Percentiles rank a stretch among this genome's conserved stretches.
Evolutionary conservation across 2,797 vertebrate genomes (phyloP).

Genomic region (Anguilla anguilla): DNA sequence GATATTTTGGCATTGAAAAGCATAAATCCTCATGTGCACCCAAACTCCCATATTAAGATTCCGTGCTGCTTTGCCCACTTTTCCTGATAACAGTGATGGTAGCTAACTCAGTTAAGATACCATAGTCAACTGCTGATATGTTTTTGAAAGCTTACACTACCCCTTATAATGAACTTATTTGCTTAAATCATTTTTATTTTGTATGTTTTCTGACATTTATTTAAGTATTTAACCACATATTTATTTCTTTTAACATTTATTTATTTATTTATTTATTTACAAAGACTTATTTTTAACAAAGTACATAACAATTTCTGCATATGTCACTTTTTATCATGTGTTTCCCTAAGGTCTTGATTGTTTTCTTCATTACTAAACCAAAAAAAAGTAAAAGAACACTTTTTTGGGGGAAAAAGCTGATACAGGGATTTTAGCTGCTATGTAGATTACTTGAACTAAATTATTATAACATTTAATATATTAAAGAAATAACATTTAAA

Average conservation of each 20-base stretch:
- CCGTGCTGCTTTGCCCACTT: conserved; percentile 32
- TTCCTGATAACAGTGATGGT: conserved; percentile 44
- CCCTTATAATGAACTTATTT: conserved; percentile 45
- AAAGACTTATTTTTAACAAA: conserved; percentile 77
- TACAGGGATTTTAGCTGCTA: conserved; percentile 25
- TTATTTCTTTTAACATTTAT: conserved; percentile 74
- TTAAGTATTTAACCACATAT: conserved; percentile 40
- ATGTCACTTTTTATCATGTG: conserved; percentile 68
- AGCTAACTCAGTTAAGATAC: conserved; percentile 38
- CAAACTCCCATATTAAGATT: conserved; percentile 30
- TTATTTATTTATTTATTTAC: conserved; percentile 78
- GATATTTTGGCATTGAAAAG: conserved; percentile 47
- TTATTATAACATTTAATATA: conserved; percentile 13
- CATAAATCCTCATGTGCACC: conserved; percentile 40
- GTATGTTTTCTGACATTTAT: conserved; percentile 52
- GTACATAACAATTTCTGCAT: conserved; percentile 74
- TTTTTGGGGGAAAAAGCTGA: conserved; percentile 5
- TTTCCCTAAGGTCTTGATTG: conserved; percentile 52
- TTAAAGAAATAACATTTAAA: conserved; percentile 12
- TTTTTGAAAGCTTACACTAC: neutral
- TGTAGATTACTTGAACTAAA: conserved; percentile 17
- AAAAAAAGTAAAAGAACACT: conserved; percentile 55
- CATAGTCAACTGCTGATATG: conserved; percentile 40
- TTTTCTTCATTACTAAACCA: conserved; percentile 61
- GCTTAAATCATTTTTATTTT: conserved; percentile 70